Evolutionary conservation across 2,888 invertebrate genomes (phyloP).

Genomic region (Aelia acuminata): DNA sequence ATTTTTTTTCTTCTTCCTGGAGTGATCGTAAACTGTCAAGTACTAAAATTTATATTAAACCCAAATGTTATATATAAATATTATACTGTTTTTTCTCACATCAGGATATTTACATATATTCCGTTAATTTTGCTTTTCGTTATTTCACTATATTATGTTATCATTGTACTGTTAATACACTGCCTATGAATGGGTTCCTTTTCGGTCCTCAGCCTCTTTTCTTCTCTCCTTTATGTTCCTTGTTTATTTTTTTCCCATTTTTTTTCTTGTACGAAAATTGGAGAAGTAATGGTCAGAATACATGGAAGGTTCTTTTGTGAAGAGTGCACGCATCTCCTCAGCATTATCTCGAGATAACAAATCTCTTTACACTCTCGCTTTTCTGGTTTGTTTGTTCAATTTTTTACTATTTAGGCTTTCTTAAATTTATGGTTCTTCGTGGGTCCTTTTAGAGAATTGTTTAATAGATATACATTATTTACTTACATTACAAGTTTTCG

Average conservation of each 20-base stretch:
- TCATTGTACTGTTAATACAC: too few relatives aligned
- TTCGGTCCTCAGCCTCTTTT: neutral
- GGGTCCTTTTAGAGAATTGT: too few relatives aligned
- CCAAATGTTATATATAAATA: too few relatives aligned
- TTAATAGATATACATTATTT: too few relatives aligned
- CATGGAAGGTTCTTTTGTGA: slow-evolving; percentile 37
- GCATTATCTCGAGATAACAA: neutral
- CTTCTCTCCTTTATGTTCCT: neutral
- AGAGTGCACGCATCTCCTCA: neutral
- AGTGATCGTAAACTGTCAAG: neutral
- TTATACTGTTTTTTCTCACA: too few relatives aligned
- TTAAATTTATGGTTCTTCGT: neutral
- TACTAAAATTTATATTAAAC: neutral
- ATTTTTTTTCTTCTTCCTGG: neutral
- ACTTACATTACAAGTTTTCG: too few relatives aligned
- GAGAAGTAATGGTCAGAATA: slow-evolving; percentile 12
- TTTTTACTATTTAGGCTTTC: neutral
- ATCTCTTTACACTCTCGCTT: neutral
- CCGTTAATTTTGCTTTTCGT: too few relatives aligned
- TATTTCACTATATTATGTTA: too few relatives aligned
- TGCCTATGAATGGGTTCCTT: too few relatives aligned
- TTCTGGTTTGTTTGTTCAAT: neutral
- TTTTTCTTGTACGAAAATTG: neutral
- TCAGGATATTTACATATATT: too few relatives aligned
- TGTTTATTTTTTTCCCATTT: neutral